Conservation (phyloP, 2,888 invertebrate species). For the Drosophila algonquin region DNA sequence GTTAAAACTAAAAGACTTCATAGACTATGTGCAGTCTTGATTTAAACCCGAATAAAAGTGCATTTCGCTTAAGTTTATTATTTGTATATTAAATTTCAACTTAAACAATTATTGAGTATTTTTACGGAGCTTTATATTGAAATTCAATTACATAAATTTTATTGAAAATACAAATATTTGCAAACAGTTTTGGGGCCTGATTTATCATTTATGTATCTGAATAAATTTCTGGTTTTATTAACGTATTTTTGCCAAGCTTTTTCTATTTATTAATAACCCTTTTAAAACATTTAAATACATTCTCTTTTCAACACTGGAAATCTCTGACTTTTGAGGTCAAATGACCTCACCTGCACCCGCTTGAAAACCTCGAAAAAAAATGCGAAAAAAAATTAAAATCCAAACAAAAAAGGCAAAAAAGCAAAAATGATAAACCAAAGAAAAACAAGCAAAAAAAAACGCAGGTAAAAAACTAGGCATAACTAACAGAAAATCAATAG, state of each 20-base stretch:
- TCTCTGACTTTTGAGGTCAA: slow-evolving; percentile 6
- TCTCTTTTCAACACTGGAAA: background rate
- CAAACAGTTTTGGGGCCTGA: background rate
- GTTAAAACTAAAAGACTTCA: background rate
- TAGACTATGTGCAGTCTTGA: too few relatives aligned
- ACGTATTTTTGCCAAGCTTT: too few relatives aligned
- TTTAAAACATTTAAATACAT: too few relatives aligned
- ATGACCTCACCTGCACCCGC: slow-evolving; percentile 25
- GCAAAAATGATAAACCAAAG: background rate
- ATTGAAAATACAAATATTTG: background rate
- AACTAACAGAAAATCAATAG: slow-evolving; percentile 62
- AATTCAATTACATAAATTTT: too few relatives aligned
- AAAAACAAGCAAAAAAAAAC: slow-evolving; percentile 12
- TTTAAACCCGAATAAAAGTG: background rate
- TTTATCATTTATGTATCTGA: too few relatives aligned
- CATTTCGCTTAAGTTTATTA: too few relatives aligned
- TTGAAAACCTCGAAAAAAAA: background rate
- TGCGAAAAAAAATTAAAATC: background rate
- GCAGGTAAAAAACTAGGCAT: slow-evolving; percentile 6
- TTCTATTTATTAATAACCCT: too few relatives aligned
- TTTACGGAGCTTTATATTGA: too few relatives aligned
- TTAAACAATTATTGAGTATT: too few relatives aligned
- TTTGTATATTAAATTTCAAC: too few relatives aligned
- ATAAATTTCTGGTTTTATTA: too few relatives aligned
- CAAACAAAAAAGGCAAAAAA: background rate